Base-by-base conservation (phyloP, 1,140 invertebrate genomes). In the Euura lappo region DNA sequence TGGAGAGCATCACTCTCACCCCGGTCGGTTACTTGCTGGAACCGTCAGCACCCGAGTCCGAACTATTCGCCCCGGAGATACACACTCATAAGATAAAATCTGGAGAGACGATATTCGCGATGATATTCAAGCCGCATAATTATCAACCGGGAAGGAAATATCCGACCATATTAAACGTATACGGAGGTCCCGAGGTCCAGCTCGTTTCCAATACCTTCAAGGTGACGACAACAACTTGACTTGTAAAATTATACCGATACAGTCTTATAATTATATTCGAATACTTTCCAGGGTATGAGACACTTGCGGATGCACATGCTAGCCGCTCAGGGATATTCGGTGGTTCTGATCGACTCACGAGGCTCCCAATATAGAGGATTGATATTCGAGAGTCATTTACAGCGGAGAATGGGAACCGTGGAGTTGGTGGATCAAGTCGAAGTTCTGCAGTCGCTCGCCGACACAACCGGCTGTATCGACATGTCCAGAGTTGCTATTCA, bases 101-200 rank as follows among this genome's bases (percentile, higher is more conserved):
- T 10, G 95, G 94, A 44, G 92, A 94, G 71, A 90, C 91, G 2
- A 89, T 97, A 60, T 97, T 97, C 85, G 96, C 96, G 3, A 96
- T 98, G 93, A 92, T 98, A 69, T 98, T 98, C 86, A 94, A 95
- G 78, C 97, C 97, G 0, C 92, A 94, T 78, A 93, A 93, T 84
- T 94, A 93, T 78, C 90, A 93, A 79, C 84, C 90, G 6, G 94
- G 93, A 7, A 87, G 91, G 46, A 95, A 95, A 74, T 98, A 98
- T 89, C 98, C 98, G 2, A 98, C 97, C 1, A 93, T 99, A 71
- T 89, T 99, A 11, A 97, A 98, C 86, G 95, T 99, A 13, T 99
- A 99, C 85, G 98, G 97, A 44, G 98, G 98, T 10, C 98, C 98
- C 0, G 97, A 98, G 86, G 97, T 99, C 44, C 98, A 99, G 90